Evolutionary conservation across 2,113 vertebrate species (phyloP).

Genomic region (Peromyscus maniculatus): DNA sequence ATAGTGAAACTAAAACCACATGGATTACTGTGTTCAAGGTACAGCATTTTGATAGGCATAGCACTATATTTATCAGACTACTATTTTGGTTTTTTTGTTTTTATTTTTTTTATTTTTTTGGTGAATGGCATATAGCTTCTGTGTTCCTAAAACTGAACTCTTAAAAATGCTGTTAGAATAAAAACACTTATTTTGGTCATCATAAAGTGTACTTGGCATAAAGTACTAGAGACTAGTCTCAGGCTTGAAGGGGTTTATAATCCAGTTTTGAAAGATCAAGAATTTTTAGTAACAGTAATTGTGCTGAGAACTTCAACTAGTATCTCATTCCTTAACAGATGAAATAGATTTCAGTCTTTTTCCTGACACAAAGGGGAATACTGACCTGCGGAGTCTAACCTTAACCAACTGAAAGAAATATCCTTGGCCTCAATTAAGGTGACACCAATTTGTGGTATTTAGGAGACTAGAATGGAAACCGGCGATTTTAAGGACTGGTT

Average conservation of each 20-base stretch:
- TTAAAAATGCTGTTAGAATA: neutral
- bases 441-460: neutral
- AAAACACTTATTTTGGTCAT: constrained; percentile 29
- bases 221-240: neutral
- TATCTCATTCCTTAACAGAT: neutral
- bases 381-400: neutral
- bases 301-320: neutral
- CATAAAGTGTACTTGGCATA: neutral
- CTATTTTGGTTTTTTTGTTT: neutral
- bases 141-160: neutral
- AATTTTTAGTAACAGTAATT: neutral
- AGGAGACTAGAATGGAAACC: neutral
- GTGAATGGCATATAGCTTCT: constrained; percentile 8
- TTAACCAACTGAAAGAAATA: neutral
- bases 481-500: neutral
- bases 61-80: neutral
- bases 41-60: neutral
- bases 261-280: constrained; percentile 34
- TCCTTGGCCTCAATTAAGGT: neutral
- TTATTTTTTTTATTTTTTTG: neutral
- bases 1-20: neutral
- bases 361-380: neutral
- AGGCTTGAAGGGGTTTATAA: neutral
- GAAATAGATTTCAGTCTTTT: neutral
- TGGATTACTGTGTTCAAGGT: neutral